A percentile compares a stretch with the other conserved stretches of the same genome.
Evolutionary conservation across 2,113 vertebrate species (phyloP).

Genomic region (Megaleporinus macrocephalus): DNA sequence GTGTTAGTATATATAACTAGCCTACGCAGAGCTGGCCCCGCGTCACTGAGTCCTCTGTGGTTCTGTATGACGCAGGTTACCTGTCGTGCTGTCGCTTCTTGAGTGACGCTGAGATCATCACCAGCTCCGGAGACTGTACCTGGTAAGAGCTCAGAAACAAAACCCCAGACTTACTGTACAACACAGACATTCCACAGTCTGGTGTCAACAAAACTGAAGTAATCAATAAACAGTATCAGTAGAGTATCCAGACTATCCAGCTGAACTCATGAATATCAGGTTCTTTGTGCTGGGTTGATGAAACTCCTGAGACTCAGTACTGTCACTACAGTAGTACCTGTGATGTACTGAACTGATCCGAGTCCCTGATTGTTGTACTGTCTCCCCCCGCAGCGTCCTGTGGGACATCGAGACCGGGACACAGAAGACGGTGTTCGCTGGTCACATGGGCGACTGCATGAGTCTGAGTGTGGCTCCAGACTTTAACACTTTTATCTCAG

Average conservation of each 20-base stretch:
- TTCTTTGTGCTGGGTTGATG: too few species aligned
- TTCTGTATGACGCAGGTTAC: constrained; percentile 81
- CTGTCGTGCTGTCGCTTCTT: constrained; percentile 97
- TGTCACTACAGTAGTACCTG: too few species aligned
- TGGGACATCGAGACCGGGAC: constrained; percentile 98
- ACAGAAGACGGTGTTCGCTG: constrained; percentile 89
- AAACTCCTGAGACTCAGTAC: too few species aligned
- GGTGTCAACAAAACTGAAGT: too few species aligned
- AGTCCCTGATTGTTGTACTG: not conserved
- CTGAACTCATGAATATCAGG: too few species aligned
- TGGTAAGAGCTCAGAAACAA: constrained; percentile 80
- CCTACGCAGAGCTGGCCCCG: too few species aligned
- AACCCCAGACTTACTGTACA: too few species aligned
- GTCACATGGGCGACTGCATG: constrained; percentile 97
- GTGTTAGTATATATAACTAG: too few species aligned
- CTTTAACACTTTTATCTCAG: constrained; percentile 93
- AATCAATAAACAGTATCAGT: too few species aligned
- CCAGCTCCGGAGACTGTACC: constrained; percentile 96
- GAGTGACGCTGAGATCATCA: constrained; percentile 95
- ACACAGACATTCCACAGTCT: too few species aligned
- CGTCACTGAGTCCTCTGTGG: constrained; percentile 1
- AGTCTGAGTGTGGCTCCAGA: constrained; percentile 92
- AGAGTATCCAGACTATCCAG: too few species aligned
- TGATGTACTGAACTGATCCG: not conserved
- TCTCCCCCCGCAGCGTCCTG: constrained; percentile 76